These are phyloP conservation scores for Hetaerina americana DNA, from an alignment of 1,140 invertebrate species.

Conservation along the genomic window DNA sequence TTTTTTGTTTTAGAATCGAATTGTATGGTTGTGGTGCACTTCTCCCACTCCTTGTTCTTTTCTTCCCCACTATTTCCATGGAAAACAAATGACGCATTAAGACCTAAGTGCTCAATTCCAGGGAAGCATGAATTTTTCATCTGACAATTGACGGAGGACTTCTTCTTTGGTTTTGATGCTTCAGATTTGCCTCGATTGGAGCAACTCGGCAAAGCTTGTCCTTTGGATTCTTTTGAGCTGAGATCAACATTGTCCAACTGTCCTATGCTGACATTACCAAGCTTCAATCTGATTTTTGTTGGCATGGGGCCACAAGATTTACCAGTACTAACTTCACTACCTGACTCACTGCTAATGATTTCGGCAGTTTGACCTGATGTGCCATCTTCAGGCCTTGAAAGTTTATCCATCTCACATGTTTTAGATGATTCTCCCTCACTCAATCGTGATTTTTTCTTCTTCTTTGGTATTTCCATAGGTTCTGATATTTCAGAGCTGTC, in stretches of 20 bases:
- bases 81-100: conserved; percentile 58
- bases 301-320: neutral
- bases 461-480: conserved; percentile 5
- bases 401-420: neutral
- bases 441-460: neutral
- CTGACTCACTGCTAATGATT: neutral
- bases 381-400: neutral
- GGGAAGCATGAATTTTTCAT: conserved; percentile 35
- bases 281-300: conserved; percentile 19
- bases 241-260: conserved; percentile 11
- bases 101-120: conserved; percentile 62
- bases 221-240: neutral
- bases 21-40: conserved; percentile 59
- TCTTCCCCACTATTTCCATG: conserved; percentile 35
- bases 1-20: conserved; percentile 67
- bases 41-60: conserved; percentile 44
- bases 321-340: neutral
- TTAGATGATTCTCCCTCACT: neutral
- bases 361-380: neutral
- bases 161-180: neutral
- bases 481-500: neutral
- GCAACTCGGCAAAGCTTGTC: neutral
- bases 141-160: neutral
- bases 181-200: neutral
- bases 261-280: conserved; percentile 21